phyloP scores from a whole-genome alignment of 2,113 vertebrate species.

The Anser brachyrhynchus region DNA sequence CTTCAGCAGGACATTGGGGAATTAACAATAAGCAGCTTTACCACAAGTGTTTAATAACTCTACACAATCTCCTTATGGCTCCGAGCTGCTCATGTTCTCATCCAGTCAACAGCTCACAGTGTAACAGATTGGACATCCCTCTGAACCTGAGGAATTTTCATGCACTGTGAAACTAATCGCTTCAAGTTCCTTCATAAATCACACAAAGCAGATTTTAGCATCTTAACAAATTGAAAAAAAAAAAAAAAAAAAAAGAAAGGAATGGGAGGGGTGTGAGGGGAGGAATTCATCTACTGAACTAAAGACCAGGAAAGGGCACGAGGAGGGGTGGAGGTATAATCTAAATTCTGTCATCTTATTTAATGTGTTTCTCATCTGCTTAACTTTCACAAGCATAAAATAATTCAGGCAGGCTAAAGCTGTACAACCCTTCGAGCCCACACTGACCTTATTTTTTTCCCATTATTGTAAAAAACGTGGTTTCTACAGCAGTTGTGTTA shows the following conservation, averaged over 20 bases:
- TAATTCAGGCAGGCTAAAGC: slow-evolving; percentile 73
- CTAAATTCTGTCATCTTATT: slow-evolving; percentile 75
- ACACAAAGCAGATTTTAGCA: slow-evolving; percentile 85
- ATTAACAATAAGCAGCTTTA: slow-evolving; percentile 93
- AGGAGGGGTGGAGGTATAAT: slow-evolving; percentile 56
- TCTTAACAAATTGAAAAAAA: slow-evolving; percentile 80
- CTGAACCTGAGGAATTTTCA: slow-evolving; percentile 85
- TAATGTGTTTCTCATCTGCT: slow-evolving; percentile 79
- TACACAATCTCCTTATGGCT: slow-evolving; percentile 90
- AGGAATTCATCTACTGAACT: slow-evolving; percentile 61
- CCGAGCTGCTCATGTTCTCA: slow-evolving; percentile 84
- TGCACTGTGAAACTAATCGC: slow-evolving; percentile 87
- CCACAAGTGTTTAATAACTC: slow-evolving; percentile 94
- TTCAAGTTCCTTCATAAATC: slow-evolving; percentile 87
- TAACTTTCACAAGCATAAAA: slow-evolving; percentile 78
- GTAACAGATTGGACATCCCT: slow-evolving; percentile 83
- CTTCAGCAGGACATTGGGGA: slow-evolving; percentile 86
- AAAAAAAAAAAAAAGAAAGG: slow-evolving; percentile 4
- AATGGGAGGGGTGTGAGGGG: not conserved
- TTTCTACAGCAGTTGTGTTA: slow-evolving; percentile 56
- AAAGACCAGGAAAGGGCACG: slow-evolving; percentile 37
- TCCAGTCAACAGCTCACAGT: slow-evolving; percentile 77
- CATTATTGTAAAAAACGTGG: slow-evolving; percentile 44
- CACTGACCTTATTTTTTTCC: slow-evolving; percentile 65
- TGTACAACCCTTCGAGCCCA: slow-evolving; percentile 65